A percentile compares a stretch with the other conserved stretches of the same genome.
These are phyloP conservation scores for Passer domesticus DNA, from an alignment of 2,113 vertebrate genomes.

Conservation along the genomic window DNA sequence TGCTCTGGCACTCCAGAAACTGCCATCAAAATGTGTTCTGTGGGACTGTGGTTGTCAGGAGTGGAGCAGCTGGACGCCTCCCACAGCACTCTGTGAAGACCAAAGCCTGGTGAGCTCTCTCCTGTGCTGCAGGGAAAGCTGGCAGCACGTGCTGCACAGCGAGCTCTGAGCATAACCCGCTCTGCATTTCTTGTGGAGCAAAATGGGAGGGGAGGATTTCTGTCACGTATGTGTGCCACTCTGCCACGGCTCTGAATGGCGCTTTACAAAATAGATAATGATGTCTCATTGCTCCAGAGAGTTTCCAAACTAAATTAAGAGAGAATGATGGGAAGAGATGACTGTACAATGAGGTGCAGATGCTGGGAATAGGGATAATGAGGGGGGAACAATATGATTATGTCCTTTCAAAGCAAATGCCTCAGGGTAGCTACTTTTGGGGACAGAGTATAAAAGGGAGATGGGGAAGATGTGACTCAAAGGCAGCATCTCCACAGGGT, in stretches of 20 bases:
- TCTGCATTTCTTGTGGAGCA: neutral
- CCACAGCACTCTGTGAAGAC: neutral
- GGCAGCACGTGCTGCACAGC: accelerated
- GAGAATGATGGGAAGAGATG: conserved; percentile 47
- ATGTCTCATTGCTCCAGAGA: conserved; percentile 58
- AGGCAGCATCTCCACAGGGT: neutral
- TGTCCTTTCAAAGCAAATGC: conserved; percentile 17
- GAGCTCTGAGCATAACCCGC: neutral
- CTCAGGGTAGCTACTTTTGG: conserved; percentile 29
- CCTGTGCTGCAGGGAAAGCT: neutral
- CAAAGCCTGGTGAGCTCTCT: neutral
- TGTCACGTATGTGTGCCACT: neutral
- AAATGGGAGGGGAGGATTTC: conserved; percentile 23
- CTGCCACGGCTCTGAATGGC: conserved; percentile 2
- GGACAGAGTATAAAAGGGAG: neutral
- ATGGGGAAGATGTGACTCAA: conserved; percentile 3
- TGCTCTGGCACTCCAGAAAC: neutral
- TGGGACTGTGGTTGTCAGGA: neutral
- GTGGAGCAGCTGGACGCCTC: neutral
- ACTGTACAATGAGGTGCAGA: conserved; percentile 44
- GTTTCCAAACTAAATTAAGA: conserved; percentile 64
- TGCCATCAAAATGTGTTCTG: neutral
- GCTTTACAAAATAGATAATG: conserved; percentile 55
- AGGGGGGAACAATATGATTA: conserved; percentile 41
- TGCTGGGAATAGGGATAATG: conserved; percentile 35